Evolutionary conservation across 1,140 invertebrate genomes (phyloP), one percentile per base, ranked within the genome.

Genomic region (Pinna nobilis): DNA sequence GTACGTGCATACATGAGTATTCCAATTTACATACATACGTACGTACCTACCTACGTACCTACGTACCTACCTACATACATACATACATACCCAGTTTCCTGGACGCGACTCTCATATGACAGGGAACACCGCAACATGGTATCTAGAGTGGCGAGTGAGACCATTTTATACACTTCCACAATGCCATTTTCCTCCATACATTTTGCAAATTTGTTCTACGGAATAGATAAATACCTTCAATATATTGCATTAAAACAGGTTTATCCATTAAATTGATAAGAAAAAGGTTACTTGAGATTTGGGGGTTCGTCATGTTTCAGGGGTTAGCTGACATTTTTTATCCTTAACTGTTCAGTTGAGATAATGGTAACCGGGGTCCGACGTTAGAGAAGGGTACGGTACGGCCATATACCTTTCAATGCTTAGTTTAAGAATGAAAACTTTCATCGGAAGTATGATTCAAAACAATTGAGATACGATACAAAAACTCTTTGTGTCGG

Each of bases 51-150:
- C n/a, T n/a, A n/a, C n/a, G n/a, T n/a, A n/a, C n/a, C n/a, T n/a
- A n/a, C n/a, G n/a, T n/a, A n/a, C n/a, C n/a, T n/a, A n/a, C n/a
- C n/a, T n/a, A n/a, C n/a, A n/a, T n/a, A 50, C 15, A 25, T 53
- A 32, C 23, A 37, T 11, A 30, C 44, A 23, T 41, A 74, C 71
- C 71, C 71, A n/a, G 60, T 30, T 59, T 74, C 64, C 53, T 74
- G 71, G 3, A 74, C 47, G 0, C 25, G 37, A 13, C 44, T 64
- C 11, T 67, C 25, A 32, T 74, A 67, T 9, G 71, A 74, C 18
- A 74, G 50, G 0, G 71, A 65, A 18, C 71, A 74, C 25, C 71
- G 37, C 37, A 74, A 47, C 63, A 74, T 74, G 30, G 71, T 74
- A 44, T 74, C 71, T 20, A 74, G 32, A 4, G 71, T 74, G 23